phyloP scores from a whole-genome alignment of 35 echinoderm and acorn worm genomes.

The Stichopus chloronotus region DNA sequence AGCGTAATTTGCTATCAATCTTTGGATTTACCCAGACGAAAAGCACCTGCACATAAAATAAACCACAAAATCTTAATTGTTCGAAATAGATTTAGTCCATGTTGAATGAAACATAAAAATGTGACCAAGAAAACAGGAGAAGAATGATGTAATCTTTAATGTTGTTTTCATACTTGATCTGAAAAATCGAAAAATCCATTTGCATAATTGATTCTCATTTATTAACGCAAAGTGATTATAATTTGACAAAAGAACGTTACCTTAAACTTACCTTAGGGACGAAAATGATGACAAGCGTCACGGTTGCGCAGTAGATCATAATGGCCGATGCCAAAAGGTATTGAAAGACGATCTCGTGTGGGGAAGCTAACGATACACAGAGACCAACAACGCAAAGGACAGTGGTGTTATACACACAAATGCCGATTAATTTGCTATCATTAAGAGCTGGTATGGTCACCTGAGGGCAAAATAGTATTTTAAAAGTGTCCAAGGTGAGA shows the following conservation, averaged over 20 bases:
- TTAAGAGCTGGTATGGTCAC: conserved; percentile 70
- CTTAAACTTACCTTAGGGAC: conserved; percentile 6
- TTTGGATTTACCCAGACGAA: no score
- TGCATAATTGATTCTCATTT: no score
- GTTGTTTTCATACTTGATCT: no score
- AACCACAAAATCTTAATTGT: no score
- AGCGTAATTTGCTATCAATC: no score
- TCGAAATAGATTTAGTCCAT: no score
- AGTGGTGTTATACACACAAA: conserved; percentile 68
- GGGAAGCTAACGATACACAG: not conserved
- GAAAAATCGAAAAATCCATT: no score
- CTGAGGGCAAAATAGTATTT: not conserved
- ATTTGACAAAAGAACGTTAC: not conserved
- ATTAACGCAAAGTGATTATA: no score
- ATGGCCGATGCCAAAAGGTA: not conserved
- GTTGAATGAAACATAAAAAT: no score
- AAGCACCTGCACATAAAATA: no score
- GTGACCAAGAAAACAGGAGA: no score
- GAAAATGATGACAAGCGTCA: not conserved
- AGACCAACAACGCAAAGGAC: conserved; percentile 46
- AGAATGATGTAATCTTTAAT: no score
- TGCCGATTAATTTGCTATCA: conserved; percentile 77
- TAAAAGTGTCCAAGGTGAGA: not conserved
- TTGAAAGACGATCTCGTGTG: not conserved
- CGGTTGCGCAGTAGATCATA: not conserved